Conservation (phyloP, 2,797 vertebrate genomes). For the Telmatherina bonti region DNA sequence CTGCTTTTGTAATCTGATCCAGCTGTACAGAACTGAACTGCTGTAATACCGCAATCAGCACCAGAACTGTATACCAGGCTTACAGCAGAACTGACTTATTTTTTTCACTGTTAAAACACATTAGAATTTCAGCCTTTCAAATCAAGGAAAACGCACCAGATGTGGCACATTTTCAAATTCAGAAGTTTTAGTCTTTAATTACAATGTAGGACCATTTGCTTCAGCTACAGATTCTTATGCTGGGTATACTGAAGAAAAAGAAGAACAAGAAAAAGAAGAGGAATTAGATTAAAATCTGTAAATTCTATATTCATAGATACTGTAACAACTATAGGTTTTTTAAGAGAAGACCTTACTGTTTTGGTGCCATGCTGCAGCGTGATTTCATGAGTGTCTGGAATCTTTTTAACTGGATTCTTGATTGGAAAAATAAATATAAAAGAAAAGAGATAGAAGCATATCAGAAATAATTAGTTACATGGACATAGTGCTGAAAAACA, state of each 20-base stretch:
- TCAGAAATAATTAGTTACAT: slow-evolving; percentile 6
- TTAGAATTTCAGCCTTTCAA: background rate
- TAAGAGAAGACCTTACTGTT: slow-evolving; percentile 85
- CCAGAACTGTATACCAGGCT: slow-evolving; percentile 15
- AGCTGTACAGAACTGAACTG: slow-evolving; percentile 6
- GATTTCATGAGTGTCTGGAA: slow-evolving; percentile 97
- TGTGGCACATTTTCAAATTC: background rate
- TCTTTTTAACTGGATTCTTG: slow-evolving; percentile 93
- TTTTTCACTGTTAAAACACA: background rate
- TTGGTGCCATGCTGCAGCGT: slow-evolving; percentile 93
- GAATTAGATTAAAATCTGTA: no score
- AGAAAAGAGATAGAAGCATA: slow-evolving; percentile 23
- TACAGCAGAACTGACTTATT: background rate
- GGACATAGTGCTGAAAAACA: slow-evolving; percentile 2
- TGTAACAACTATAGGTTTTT: slow-evolving; percentile 3
- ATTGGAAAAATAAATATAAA: slow-evolving; percentile 15
- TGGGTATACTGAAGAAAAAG: background rate
- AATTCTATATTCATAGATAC: background rate
- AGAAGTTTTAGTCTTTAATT: slow-evolving; percentile 13
- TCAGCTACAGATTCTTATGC: background rate
- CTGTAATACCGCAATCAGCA: slow-evolving; percentile 20
- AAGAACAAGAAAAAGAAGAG: no score
- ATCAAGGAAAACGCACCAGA: background rate
- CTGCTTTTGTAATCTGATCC: slow-evolving; percentile 4
- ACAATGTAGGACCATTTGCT: background rate